Conservation (phyloP, 2,113 vertebrate species). For the Xyliphius kryptos region DNA sequence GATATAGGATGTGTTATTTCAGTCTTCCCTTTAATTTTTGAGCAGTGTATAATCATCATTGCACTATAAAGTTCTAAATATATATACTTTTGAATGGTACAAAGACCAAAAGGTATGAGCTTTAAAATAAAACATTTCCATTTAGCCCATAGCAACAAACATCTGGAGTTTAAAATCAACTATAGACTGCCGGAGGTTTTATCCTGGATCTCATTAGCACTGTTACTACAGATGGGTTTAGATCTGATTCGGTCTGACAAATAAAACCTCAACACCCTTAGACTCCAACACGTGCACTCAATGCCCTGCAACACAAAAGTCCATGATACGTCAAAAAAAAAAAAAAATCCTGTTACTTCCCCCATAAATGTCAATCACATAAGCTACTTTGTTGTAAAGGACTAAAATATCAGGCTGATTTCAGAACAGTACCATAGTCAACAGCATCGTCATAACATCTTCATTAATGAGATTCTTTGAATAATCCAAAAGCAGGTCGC, state of each 20-base stretch:
- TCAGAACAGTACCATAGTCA: conserved; percentile 75
- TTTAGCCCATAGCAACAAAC: not conserved
- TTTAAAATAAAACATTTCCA: not conserved
- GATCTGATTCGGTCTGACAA: conserved; percentile 27
- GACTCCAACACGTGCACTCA: not conserved
- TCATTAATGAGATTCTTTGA: conserved; percentile 93
- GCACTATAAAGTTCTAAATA: too few relatives aligned
- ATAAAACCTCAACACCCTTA: not conserved
- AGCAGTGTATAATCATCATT: too few relatives aligned
- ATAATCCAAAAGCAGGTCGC: conserved; percentile 88
- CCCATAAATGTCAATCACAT: too few relatives aligned
- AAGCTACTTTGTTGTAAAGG: too few relatives aligned
- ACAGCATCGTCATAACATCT: conserved; percentile 82
- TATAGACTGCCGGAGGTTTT: conserved; percentile 7
- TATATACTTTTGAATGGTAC: too few relatives aligned
- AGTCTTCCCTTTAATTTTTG: too few relatives aligned
- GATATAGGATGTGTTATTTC: too few relatives aligned
- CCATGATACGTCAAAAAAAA: not conserved
- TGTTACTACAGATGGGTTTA: conserved; percentile 17
- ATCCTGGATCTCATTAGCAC: not conserved
- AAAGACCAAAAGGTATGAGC: not conserved
- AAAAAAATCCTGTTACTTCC: too few relatives aligned
- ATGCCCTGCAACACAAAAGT: not conserved
- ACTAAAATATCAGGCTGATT: not conserved
- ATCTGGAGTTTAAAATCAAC: not conserved